These are phyloP conservation scores for Trochalopteron elliotii DNA, from an alignment of 2,113 vertebrate species.

Conservation along the genomic window DNA sequence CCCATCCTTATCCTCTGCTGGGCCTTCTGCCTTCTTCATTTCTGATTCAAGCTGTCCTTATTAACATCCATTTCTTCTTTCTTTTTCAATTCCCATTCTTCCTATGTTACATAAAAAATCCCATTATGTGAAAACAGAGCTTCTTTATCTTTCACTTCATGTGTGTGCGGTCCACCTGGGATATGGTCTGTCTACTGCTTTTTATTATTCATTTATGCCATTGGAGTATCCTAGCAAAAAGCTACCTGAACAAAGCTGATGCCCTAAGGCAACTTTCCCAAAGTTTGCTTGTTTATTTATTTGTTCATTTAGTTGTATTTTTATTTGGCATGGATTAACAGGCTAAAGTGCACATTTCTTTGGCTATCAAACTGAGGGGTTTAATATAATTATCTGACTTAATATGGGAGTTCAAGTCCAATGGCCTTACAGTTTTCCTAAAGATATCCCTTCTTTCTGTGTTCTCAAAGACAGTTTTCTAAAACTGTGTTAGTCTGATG, in stretches of 20 bases:
- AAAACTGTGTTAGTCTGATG: conserved; percentile 10
- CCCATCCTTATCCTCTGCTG: background rate
- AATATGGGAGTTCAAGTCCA: background rate
- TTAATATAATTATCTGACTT: background rate
- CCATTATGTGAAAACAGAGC: background rate
- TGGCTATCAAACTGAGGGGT: background rate
- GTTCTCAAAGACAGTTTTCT: conserved; percentile 21
- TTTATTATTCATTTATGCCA: conserved; percentile 47
- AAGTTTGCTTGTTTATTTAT: conserved; percentile 9
- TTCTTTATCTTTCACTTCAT: conserved; percentile 1
- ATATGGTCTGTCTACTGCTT: background rate
- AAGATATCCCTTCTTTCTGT: background rate
- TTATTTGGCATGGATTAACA: background rate
- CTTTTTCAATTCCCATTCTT: background rate
- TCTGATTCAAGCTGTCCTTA: background rate
- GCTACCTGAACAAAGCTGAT: conserved; percentile 27
- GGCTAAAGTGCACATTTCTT: background rate
- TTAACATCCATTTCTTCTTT: background rate
- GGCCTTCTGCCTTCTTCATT: background rate
- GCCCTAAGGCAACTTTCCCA: conserved; percentile 19
- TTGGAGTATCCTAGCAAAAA: conserved; percentile 8
- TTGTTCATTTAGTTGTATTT: background rate
- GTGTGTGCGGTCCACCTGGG: background rate
- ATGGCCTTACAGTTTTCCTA: background rate
- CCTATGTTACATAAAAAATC: background rate